Evolutionary conservation across 2,888 invertebrate genomes (phyloP).

Genomic region (Trilocha varians): DNA sequence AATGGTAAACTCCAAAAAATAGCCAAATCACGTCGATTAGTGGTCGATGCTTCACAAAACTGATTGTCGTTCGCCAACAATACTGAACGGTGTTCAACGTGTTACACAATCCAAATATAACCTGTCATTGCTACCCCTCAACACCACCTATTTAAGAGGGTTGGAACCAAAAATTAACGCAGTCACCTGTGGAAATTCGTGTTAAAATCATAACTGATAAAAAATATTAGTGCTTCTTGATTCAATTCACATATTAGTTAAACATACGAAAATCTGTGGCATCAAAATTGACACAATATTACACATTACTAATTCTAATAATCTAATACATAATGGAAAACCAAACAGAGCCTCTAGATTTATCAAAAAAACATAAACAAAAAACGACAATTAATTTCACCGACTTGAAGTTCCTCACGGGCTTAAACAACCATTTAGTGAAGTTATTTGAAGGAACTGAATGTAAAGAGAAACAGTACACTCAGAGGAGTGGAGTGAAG

Average conservation of each 20-base stretch:
- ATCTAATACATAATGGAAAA: conserved; percentile 29
- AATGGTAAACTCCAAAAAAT: conserved; percentile 33
- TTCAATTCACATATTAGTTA: neutral
- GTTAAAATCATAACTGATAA: conserved; percentile 24
- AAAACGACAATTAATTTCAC: conserved; percentile 40
- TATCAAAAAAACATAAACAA: conserved; percentile 38
- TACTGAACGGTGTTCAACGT: conserved; percentile 39
- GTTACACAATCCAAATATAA: conserved; percentile 57
- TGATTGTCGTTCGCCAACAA: conserved; percentile 57
- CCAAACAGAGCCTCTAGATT: conserved; percentile 58
- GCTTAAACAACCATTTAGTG: conserved; percentile 52
- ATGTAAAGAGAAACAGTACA: conserved; percentile 18
- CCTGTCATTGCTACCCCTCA: conserved; percentile 47
- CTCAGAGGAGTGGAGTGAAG: conserved; percentile 30
- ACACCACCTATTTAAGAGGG: conserved; percentile 56
- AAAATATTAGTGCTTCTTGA: no score
- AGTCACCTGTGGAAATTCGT: conserved; percentile 49
- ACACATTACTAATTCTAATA: neutral
- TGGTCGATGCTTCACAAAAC: conserved; percentile 57
- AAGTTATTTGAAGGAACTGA: conserved; percentile 54
- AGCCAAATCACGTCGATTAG: conserved; percentile 70
- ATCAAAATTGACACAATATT: conserved; percentile 6
- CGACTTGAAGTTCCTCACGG: conserved; percentile 54
- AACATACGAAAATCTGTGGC: neutral
- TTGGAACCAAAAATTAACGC: conserved; percentile 30